These are phyloP conservation scores for Pollimyrus isidori DNA, from an alignment of 2,113 vertebrate species.

Conservation along the genomic window DNA sequence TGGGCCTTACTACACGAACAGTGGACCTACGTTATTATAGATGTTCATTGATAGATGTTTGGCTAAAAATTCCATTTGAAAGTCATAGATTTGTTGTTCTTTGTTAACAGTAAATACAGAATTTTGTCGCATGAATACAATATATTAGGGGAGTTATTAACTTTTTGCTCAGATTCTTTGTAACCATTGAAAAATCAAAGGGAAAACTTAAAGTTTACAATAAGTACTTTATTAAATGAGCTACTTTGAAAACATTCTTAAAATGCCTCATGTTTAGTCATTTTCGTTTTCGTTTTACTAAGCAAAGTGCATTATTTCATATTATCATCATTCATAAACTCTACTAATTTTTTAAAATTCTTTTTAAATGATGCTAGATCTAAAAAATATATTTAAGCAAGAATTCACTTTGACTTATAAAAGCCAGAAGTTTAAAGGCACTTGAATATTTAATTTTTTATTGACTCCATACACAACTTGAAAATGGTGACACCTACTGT, in stretches of 20 bases:
- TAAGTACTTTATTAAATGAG: background rate
- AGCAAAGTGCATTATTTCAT: background rate
- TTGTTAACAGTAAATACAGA: background rate
- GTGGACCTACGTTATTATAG: background rate
- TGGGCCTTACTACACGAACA: background rate
- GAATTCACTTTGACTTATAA: background rate
- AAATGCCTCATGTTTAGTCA: background rate
- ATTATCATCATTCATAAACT: background rate
- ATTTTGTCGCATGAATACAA: background rate
- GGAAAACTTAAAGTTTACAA: background rate
- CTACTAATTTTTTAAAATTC: background rate
- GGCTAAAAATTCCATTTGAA: background rate
- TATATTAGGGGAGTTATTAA: background rate
- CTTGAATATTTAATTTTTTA: background rate
- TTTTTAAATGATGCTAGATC: background rate
- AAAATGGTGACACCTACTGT: slow-evolving; percentile 23
- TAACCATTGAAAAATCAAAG: background rate
- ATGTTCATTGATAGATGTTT: background rate
- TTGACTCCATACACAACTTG: background rate
- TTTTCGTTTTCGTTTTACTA: background rate
- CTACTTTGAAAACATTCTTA: background rate
- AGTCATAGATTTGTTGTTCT: background rate
- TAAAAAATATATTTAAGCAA: background rate
- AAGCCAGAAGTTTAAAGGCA: background rate
- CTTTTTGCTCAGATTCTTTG: background rate